Evolutionary conservation across 2,113 vertebrate genomes (phyloP), one percentile per base, ranked within the genome.

Genomic region (Salvelinus sp.): DNA sequence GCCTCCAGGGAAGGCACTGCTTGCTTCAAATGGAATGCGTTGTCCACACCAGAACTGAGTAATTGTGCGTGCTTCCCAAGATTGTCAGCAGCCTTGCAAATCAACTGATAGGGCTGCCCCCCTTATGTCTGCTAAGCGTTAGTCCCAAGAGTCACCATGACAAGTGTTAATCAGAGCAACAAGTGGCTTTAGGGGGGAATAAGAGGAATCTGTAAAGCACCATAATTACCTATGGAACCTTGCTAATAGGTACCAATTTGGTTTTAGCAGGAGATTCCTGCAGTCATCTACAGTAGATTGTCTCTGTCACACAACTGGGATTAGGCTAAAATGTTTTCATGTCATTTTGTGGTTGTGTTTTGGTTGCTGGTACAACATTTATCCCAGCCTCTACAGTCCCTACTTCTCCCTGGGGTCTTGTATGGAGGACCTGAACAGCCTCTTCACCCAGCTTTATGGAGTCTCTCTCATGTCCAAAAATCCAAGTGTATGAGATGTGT

Each of bases 371-470:
- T 99, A 94, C 86, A 98, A 98, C 83, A 97, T 97, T 9, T 97
- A 99, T 87, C 97, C 97, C 83, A 94, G 95, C 76, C 88, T 98
- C 20, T 98, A 98, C 86, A 96, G 95, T 79, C 97, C 97, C 0
- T 99, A 96, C 86, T 94, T 99, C 75, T 99, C 98, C 23, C 93
- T 99, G 64, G 97, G 98, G 0, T 93, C 95, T 0, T 99, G 98
- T 82, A 98, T 99, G 97, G 97, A 99, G 72, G 97, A 97, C 48
- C 92, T 99, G 79, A 96, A 96, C 79, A 85, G 85, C 73, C 90
- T 99, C 84, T 98, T 98, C 89, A 94, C 85, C 75, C 94, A 90
- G 77, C 94, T 99, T n/a, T 91, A 95, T 0, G 98, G 98, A 5
- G 92, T 98, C 33, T 95, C 95, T 0, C 91, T 99, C 1, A 94